Base-by-base conservation (phyloP, 2,888 invertebrate genomes). In the Carcina quercana region DNA sequence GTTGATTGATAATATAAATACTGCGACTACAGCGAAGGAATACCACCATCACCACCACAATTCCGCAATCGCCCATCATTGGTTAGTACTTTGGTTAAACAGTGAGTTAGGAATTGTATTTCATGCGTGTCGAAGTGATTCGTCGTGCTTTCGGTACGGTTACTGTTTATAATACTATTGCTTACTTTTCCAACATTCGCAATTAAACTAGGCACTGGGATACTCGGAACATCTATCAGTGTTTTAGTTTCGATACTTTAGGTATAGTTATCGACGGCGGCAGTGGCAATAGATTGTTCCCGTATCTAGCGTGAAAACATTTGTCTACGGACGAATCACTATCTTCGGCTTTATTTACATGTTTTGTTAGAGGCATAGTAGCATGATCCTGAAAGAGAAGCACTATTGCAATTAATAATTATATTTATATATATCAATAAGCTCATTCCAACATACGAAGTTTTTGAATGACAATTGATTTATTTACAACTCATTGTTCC, bases 281-380 rank as follows among this genome's bases (percentile, higher is more conserved):
- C 53, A 82, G 56, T 27, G 85, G 85, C 43, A 83, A 61, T 25
- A 85, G 58, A 41, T 82, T 79, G 53, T 83, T 78, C 50, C 85
- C 84, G 44, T 85, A 85, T 74, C 85, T 66, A 42, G 64, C 59
- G 50, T 83, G 76, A 59, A 85, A 85, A 41, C 75, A 72, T 57
- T 71, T 75, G 61, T 85, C 79, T 51, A 71, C 35, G 35, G 74
- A 71, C 25, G 53, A 51, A 49, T 70, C 69, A 47, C 60, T 64
- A 45, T 60, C 64, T 42, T 60, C 65, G 28, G 55, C 61, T 42
- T 37, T 44, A 49, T 53, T 52, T 38, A 48, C 43, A 33, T 47
- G 40, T 40, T 47, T 41, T 38, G 40, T 44, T 31, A 40, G 26
- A 32, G 36, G 27, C 30, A 36, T 48, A 53, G 53, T 24, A 50